Conservation (phyloP, 2,797 vertebrate genomes). For the Setipinna tenuifilis region DNA sequence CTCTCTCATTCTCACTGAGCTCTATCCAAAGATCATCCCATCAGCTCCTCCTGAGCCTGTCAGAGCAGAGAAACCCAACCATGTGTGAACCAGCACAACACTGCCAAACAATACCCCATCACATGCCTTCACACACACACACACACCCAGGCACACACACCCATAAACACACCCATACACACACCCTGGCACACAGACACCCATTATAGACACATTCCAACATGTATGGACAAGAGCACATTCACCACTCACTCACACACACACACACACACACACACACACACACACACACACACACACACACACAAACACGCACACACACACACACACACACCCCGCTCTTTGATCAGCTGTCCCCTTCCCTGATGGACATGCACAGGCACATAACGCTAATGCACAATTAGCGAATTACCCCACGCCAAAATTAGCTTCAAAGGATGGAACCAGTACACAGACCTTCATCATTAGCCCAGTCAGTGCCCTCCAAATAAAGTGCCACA, state of each 20-base stretch:
- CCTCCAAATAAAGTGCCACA: conserved; percentile 3
- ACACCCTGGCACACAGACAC: conserved; percentile 12
- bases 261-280: conserved; percentile 31
- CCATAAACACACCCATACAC: neutral
- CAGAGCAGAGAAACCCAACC: conserved; percentile 58
- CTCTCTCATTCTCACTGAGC: conserved; percentile 37
- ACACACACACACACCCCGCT: conserved; percentile 22
- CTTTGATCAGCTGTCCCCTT: conserved; percentile 58
- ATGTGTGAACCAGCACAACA: conserved; percentile 67
- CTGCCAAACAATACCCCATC: conserved; percentile 59
- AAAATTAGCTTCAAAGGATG: conserved; percentile 59
- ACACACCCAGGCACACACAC: conserved; percentile 9
- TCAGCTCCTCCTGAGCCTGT: conserved; percentile 56
- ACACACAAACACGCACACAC: conserved; percentile 16
- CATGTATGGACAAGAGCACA: conserved; percentile 3
- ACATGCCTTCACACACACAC: neutral
- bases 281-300: conserved; percentile 38
- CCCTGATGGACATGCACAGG: conserved; percentile 56
- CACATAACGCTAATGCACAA: conserved; percentile 52
- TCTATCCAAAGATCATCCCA: conserved; percentile 45
- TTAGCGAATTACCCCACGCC: conserved; percentile 53
- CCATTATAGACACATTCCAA: neutral
- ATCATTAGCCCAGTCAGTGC: neutral
- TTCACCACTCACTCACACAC: conserved; percentile 38
- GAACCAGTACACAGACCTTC: conserved; percentile 32